Evolutionary conservation across 2,888 invertebrate species (phyloP).

Genomic region (Pimpla rufipes): DNA sequence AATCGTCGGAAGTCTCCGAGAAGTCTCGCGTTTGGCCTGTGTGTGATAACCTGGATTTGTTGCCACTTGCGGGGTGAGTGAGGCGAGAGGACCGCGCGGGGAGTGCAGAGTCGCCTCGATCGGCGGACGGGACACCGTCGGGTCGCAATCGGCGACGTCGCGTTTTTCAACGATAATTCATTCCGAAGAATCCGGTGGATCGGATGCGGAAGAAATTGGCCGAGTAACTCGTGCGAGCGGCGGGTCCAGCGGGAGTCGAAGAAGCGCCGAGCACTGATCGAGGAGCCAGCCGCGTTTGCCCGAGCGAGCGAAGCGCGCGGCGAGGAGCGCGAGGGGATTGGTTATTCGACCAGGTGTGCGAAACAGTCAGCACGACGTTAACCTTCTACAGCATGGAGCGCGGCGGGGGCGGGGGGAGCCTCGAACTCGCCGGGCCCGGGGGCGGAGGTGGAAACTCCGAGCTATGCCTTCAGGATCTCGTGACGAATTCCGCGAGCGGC

Average conservation of each 20-base stretch:
- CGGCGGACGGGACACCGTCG: too few species aligned
- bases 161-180: too few species aligned
- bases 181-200: neutral
- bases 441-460: constrained; percentile 86
- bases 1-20: too few species aligned
- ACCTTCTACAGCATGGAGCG: constrained; percentile 85
- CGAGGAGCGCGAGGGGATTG: constrained; percentile 61
- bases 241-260: constrained; percentile 2
- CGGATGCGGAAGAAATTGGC: constrained; percentile 6
- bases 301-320: constrained; percentile 54
- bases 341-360: constrained; percentile 80
- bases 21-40: too few species aligned
- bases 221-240: neutral
- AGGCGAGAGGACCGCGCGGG: too few species aligned
- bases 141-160: too few species aligned
- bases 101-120: too few species aligned
- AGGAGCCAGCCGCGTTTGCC: too few species aligned
- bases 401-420: constrained; percentile 84
- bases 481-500: constrained; percentile 87
- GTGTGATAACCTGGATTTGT: too few species aligned
- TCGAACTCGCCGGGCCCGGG: constrained; percentile 82
- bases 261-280: constrained; percentile 32
- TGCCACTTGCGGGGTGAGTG: too few species aligned
- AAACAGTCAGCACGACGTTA: constrained; percentile 86
- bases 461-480: constrained; percentile 91